These are phyloP conservation scores for Drosophila lacicola DNA, from an alignment of 2,888 invertebrate genomes.

Conservation along the genomic window DNA sequence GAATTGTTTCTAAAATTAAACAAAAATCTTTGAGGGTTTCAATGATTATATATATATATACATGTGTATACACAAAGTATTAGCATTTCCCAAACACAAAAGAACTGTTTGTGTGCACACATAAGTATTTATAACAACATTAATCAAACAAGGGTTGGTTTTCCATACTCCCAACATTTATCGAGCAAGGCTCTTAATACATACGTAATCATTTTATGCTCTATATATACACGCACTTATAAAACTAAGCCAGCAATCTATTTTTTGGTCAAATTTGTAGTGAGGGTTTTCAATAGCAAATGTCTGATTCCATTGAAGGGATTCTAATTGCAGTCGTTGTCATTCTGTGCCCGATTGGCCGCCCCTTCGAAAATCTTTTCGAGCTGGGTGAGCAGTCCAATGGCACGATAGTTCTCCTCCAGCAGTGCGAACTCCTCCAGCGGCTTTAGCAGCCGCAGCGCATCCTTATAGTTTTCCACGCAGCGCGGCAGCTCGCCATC, in stretches of 20 bases:
- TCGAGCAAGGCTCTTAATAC: slow-evolving; percentile 21
- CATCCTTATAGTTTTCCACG: slow-evolving; percentile 76
- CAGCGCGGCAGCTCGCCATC: slow-evolving; percentile 61
- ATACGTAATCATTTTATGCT: background rate
- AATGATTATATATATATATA: background rate
- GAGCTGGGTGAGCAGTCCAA: slow-evolving; percentile 81
- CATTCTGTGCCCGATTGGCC: slow-evolving; percentile 12
- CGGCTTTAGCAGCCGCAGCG: slow-evolving; percentile 78
- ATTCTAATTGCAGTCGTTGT: background rate
- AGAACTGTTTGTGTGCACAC: background rate
- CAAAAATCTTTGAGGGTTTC: background rate
- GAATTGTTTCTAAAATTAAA: too few species aligned
- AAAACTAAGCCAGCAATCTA: slow-evolving; percentile 9
- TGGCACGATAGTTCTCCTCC: slow-evolving; percentile 82
- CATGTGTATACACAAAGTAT: background rate
- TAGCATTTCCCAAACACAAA: background rate
- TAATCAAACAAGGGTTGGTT: background rate
- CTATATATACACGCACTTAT: slow-evolving; percentile 4
- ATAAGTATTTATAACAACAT: slow-evolving; percentile 1
- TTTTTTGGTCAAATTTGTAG: slow-evolving; percentile 42
- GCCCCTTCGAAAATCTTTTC: slow-evolving; percentile 77
- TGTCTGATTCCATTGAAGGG: background rate
- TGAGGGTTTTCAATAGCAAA: slow-evolving; percentile 5
- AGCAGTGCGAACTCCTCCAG: slow-evolving; percentile 82
- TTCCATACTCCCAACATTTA: background rate